Conservation (phyloP, 1,140 invertebrate genomes). For the Pseudomyrmex sp. region DNA sequence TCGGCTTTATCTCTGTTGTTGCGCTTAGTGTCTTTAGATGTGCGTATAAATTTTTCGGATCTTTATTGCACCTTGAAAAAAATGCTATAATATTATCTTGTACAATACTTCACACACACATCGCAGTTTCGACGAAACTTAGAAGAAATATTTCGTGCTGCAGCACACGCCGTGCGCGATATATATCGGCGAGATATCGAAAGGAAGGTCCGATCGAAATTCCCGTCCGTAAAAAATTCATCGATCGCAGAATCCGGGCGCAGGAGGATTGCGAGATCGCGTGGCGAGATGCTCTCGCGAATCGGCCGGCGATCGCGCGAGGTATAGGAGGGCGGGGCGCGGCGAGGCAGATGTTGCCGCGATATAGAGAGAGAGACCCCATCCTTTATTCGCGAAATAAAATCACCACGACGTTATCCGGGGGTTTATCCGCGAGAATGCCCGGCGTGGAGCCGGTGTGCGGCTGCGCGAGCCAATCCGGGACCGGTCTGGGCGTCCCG, state of each 20-base stretch:
- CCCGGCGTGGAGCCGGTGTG: constrained; percentile 41
- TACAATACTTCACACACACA: not conserved
- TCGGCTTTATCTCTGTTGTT: not conserved
- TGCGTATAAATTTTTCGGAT: not conserved
- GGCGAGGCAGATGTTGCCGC: constrained; percentile 30
- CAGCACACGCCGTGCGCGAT: not conserved
- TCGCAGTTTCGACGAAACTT: not conserved
- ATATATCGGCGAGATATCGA: constrained; percentile 4
- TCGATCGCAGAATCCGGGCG: constrained; percentile 1
- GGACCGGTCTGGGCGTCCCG: constrained; percentile 63
- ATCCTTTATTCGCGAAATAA: constrained; percentile 74
- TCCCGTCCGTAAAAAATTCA: constrained; percentile 25
- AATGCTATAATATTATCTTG: not conserved
- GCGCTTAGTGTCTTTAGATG: not conserved
- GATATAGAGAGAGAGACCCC: constrained; percentile 57
- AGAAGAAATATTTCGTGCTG: not conserved
- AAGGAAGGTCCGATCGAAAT: constrained; percentile 15
- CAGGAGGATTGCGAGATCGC: constrained; percentile 28
- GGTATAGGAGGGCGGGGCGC: constrained; percentile 15
- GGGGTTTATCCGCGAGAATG: constrained; percentile 61
- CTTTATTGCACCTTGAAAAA: not conserved
- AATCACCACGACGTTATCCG: constrained; percentile 70
- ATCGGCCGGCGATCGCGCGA: constrained; percentile 3
- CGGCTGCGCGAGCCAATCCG: constrained; percentile 71
- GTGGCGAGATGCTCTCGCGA: constrained; percentile 19